Percentiles rank a stretch among this genome's conserved stretches.
Evolutionary conservation across 2,797 vertebrate genomes (phyloP).

Genomic region (Xyrichtys novacula): DNA sequence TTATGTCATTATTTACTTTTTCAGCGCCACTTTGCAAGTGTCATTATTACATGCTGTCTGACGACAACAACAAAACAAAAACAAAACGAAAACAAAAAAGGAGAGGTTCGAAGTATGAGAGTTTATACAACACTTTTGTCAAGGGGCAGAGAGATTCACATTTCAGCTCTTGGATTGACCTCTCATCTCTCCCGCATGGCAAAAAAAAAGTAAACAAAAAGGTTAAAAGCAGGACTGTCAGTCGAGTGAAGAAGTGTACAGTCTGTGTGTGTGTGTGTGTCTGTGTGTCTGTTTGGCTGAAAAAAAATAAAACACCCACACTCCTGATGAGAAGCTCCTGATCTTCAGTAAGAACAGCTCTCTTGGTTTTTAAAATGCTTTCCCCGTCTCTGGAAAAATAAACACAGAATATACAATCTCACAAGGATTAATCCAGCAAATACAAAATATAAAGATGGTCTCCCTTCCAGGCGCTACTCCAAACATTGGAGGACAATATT

Average conservation of each 20-base stretch:
- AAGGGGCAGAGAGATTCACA: constrained; percentile 77
- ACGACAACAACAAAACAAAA: constrained; percentile 68
- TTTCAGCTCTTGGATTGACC: constrained; percentile 64
- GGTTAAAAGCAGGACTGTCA: constrained; percentile 74
- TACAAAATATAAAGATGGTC: constrained; percentile 70
- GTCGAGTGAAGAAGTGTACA: constrained; percentile 51
- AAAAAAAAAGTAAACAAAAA: constrained; percentile 66
- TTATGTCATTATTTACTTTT: constrained; percentile 83
- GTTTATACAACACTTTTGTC: constrained; percentile 78
- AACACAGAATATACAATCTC: constrained; percentile 43
- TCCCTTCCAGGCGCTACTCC: constrained; percentile 73
- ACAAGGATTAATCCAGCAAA: constrained; percentile 56
- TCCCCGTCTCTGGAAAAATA: constrained; percentile 43
- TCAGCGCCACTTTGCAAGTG: constrained; percentile 79
- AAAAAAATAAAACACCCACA: constrained; percentile 68
- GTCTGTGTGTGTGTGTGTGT: constrained; percentile 45
- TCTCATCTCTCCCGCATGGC: constrained; percentile 67
- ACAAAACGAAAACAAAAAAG: constrained; percentile 35
- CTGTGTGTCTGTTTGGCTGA: constrained; percentile 52
- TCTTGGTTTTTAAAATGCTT: constrained; percentile 55
- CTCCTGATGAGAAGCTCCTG: constrained; percentile 34
- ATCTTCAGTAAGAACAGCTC: constrained; percentile 48
- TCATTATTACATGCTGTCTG: constrained; percentile 79
- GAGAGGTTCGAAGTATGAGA: constrained; percentile 71
- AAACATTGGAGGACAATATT: constrained; percentile 78